Evolutionary conservation across 2,113 vertebrate genomes (phyloP).

Genomic region (Gnathonemus echidnorhynchus): DNA sequence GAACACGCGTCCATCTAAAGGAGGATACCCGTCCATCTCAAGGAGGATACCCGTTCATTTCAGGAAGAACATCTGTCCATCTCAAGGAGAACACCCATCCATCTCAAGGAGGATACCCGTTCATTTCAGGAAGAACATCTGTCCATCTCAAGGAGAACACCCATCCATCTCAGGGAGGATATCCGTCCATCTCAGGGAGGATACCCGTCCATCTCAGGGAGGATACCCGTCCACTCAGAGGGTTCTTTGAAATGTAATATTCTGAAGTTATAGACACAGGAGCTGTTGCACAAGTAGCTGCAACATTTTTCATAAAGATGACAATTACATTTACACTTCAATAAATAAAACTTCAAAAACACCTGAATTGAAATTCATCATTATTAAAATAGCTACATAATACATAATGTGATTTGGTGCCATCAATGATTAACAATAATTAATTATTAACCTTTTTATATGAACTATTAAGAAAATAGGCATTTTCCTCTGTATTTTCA

Average conservation of each 20-base stretch:
- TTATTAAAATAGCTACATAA: background rate
- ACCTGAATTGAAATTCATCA: background rate
- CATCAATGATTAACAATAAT: background rate
- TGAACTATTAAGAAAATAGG: background rate
- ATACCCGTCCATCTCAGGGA: too few relatives aligned
- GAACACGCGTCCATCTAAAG: background rate
- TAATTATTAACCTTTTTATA: background rate
- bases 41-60: background rate
- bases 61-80: background rate
- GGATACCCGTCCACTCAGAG: background rate
- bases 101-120: background rate
- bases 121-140: too few relatives aligned
- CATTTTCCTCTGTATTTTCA: background rate
- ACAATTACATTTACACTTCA: background rate
- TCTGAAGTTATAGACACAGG: background rate
- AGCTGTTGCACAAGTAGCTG: background rate
- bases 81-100: background rate
- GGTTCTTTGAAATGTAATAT: background rate
- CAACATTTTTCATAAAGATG: background rate
- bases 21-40: background rate
- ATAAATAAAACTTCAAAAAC: background rate
- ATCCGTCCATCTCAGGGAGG: too few relatives aligned
- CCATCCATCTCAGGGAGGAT: too few relatives aligned
- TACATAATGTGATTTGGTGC: background rate
- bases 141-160: too few relatives aligned